Evolutionary conservation across 2,888 invertebrate species (phyloP), one percentile per base, ranked within the genome.

Genomic region (Odontocolon sp.): DNA sequence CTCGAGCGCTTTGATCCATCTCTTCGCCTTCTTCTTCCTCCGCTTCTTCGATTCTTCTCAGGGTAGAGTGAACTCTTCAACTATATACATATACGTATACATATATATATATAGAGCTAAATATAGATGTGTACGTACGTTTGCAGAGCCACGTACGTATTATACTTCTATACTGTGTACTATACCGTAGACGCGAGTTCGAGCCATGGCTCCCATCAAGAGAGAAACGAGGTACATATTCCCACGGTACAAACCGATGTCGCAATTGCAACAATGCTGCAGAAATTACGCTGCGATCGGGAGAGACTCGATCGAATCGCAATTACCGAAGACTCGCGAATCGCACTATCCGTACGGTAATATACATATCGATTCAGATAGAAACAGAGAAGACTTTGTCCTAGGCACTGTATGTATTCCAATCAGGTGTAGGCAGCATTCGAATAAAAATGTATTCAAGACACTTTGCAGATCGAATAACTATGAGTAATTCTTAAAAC

Each of bases 191-290:
- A n/a, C n/a, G n/a, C n/a, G n/a, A n/a, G n/a, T n/a, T n/a, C 40
- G 50, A 76, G 56, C 59, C 21, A 52, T 59, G 70, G 36, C 67
- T 67, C 66, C 45, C 74, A 69, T 70, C 71, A 68, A 57, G 67
- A 42, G 70, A 47, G 38, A 50, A 50, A 68, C 50, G 31, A 63
- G 54, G 67, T 40, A 56, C 52, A 77, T 66, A 74, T 82, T 86
- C 86, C 85, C 86, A 84, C 84, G 85, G 82, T 83, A 52, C 33
- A 72, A 64, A 8, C 47, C 81, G 81, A 82, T 83, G 82, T 84
- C 82, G 86, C 84, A 83, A 86, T 84, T 81, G 82, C 84, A 84
- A 86, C 84, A 86, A 86, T 85, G 84, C 85, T 80, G 81, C 82
- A 83, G 83, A 85, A 85, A 85, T 85, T 85, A 82, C 81, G 66